These are phyloP conservation scores for Plectrocnemia conspersa DNA, from an alignment of 1,140 invertebrate genomes.

Conservation along the genomic window DNA sequence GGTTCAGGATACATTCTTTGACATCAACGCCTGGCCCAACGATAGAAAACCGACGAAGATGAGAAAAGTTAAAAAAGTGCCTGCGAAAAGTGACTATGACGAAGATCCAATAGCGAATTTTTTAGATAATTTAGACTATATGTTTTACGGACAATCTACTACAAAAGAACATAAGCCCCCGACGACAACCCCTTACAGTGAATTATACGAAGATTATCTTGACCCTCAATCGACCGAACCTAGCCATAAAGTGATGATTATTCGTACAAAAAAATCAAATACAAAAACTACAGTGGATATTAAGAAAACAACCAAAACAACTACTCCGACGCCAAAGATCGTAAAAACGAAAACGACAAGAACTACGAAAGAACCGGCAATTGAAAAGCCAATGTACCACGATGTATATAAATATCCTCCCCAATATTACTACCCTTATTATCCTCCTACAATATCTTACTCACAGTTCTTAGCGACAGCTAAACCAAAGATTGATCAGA, in stretches of 20 bases:
- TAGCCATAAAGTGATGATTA: too few relatives aligned
- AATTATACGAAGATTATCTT: too few relatives aligned
- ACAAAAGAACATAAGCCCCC: neutral
- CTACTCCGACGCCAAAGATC: neutral
- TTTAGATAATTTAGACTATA: slow-evolving; percentile 26
- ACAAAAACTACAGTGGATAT: too few relatives aligned
- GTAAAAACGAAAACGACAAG: neutral
- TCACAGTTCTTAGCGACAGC: neutral
- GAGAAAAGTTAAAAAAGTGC: slow-evolving; percentile 13
- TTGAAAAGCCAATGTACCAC: neutral
- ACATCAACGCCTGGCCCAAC: neutral
- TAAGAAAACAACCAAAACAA: neutral
- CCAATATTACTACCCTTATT: neutral
- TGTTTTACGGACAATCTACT: slow-evolving; percentile 7
- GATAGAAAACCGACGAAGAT: slow-evolving; percentile 21
- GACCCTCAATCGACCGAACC: too few relatives aligned
- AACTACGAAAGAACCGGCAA: neutral
- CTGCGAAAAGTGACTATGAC: slow-evolving; percentile 16
- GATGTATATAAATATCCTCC: neutral
- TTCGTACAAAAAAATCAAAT: too few relatives aligned
- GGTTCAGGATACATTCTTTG: slow-evolving; percentile 22
- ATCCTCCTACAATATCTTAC: neutral
- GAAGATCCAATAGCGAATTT: slow-evolving; percentile 25
- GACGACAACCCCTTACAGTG: neutral
- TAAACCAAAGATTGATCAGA: neutral